Base-by-base conservation (phyloP, 2,888 invertebrate genomes). In the Sylvicola fuscatus region DNA sequence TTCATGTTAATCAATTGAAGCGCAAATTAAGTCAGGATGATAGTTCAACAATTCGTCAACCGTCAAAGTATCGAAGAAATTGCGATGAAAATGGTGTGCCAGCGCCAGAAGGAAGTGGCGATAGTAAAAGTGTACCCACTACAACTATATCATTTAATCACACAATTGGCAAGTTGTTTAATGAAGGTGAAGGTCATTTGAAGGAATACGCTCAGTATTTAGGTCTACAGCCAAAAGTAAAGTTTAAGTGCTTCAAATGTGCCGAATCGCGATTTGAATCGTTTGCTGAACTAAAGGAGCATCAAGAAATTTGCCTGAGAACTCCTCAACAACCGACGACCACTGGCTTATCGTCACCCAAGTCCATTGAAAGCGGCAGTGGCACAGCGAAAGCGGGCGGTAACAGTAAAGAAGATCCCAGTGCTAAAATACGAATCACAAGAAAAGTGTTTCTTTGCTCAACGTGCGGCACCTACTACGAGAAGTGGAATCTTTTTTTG, bases 401-500 rank as follows among this genome's bases (percentile, higher is more conserved):
- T 27, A 26, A 21, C 34, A 34, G 3, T 3, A 13, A 34, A 26
- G 12, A 8, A 26, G 21, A 34, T 26, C 21, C 40, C 47, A 37
- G 44, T 50, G 54, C 64, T 32, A 66, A 66, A 46, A 71, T 75
- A 33, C 65, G 72, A 50, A 68, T 75, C 32, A 74, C 76, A n/a
- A 62, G 77, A 31, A 79, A 80, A 53, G 79, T 81, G 40, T 84
- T 78, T 53, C 59, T 82, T 35, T 84, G 84, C 53, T 76, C 80
- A 11, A 76, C 79, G 1, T 84, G 84, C 53, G 77, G 75, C 32
- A 80, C 77, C 10, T 82, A 82, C 49, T 83, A 81, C 59, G 81
- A 83, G 56, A 79, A 80, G 48, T 83, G 82, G 80, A 80, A 82
- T 58, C 64, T 84, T 39, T 84, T 83, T 52, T 56, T 81, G 32